These are phyloP conservation scores for Listrodromus nycthemerus DNA, from an alignment of 2,888 invertebrate species.

Conservation along the genomic window DNA sequence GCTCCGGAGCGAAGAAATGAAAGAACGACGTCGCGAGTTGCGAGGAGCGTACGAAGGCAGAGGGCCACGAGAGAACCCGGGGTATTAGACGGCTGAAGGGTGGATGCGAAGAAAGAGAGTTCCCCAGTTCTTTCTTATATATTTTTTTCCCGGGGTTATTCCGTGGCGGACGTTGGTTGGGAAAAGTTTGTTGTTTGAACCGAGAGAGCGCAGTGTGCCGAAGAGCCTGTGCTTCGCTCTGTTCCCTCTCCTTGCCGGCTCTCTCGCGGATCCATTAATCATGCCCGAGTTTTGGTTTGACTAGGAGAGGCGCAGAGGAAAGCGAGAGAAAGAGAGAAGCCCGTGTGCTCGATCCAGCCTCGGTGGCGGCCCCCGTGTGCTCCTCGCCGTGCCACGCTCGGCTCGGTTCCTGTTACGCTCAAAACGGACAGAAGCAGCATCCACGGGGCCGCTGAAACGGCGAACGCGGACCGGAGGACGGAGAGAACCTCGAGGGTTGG, in stretches of 20 bases:
- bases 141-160: conserved; percentile 79
- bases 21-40: conserved; percentile 46
- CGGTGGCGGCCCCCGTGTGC: conserved; percentile 32
- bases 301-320: conserved; percentile 70
- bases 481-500: conserved; percentile 49
- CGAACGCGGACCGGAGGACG: conserved; percentile 56
- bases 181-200: conserved; percentile 88
- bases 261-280: conserved; percentile 73
- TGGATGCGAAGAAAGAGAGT: conserved; percentile 84
- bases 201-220: conserved; percentile 59
- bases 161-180: conserved; percentile 85
- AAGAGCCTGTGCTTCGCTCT: conserved; percentile 67
- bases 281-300: conserved; percentile 76
- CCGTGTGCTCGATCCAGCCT: conserved; percentile 42
- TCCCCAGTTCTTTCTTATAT: conserved; percentile 83
- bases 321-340: conserved; percentile 84
- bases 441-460: conserved; percentile 84
- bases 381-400: conserved; percentile 78
- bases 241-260: conserved; percentile 68
- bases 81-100: conserved; percentile 84
- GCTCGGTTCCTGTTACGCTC: conserved; percentile 71
- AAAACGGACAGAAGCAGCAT: conserved; percentile 20
- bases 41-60: conserved; percentile 65
- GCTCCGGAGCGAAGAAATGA: conserved; percentile 62
- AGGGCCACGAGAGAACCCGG: conserved; percentile 80